Evolutionary conservation across 2,113 vertebrate genomes (phyloP).

Genomic region (Poeciliopsis occidentalis): DNA sequence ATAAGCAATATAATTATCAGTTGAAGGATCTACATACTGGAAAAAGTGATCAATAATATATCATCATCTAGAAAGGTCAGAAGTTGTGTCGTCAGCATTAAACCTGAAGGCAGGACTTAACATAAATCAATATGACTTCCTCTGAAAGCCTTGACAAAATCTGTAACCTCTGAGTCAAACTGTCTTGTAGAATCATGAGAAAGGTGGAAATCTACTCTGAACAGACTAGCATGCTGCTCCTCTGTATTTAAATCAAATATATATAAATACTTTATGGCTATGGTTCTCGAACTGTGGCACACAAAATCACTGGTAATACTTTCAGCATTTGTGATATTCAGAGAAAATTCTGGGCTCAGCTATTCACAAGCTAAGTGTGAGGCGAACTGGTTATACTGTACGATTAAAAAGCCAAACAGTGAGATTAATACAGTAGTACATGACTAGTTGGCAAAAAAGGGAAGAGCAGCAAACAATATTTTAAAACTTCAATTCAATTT

Average conservation of each 20-base stretch:
- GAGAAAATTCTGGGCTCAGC: no score
- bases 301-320: background rate
- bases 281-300: background rate
- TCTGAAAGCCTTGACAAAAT: background rate
- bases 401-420: background rate
- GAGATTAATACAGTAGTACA: background rate
- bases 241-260: background rate
- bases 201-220: background rate
- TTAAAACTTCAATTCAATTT: background rate
- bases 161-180: background rate
- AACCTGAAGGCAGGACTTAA: background rate
- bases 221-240: background rate
- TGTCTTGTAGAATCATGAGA: background rate
- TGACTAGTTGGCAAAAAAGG: background rate
- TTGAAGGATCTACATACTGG: background rate
- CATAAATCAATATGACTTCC: background rate
- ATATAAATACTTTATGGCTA: background rate
- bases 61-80: background rate
- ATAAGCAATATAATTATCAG: background rate
- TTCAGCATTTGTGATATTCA: background rate
- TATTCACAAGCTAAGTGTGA: background rate
- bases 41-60: slow-evolving; percentile 14
- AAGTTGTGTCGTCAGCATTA: slow-evolving; percentile 20
- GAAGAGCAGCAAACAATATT: background rate
- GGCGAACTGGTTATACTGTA: background rate